These are phyloP conservation scores for Brachionus plicatilis DNA, from an alignment of 1,140 invertebrate species.

Conservation along the genomic window DNA sequence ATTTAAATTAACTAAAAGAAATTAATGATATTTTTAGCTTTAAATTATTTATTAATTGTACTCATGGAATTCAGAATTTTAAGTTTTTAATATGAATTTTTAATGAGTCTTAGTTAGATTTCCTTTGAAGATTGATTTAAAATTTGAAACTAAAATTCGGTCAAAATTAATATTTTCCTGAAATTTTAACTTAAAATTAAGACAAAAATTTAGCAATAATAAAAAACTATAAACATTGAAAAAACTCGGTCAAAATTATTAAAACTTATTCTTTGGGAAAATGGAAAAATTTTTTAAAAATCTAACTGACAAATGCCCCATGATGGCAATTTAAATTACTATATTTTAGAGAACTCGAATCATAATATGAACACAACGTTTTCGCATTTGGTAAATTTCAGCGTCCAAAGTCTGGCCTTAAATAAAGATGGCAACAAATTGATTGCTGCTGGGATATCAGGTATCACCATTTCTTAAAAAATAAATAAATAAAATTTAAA, in stretches of 20 bases:
- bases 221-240: background rate
- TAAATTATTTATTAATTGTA: too few relatives aligned
- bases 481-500: background rate
- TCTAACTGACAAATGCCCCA: background rate
- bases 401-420: background rate
- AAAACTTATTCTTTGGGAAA: background rate
- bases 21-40: too few relatives aligned
- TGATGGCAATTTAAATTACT: background rate
- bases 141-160: too few relatives aligned
- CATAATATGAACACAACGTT: background rate
- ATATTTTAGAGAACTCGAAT: background rate
- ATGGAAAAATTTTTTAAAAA: background rate
- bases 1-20: too few relatives aligned
- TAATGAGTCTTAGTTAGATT: too few relatives aligned
- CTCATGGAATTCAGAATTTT: too few relatives aligned
- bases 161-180: background rate
- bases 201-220: background rate
- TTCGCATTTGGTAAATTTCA: background rate
- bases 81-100: too few relatives aligned
- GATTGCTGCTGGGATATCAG: background rate
- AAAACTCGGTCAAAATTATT: background rate
- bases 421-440: background rate
- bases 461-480: background rate
- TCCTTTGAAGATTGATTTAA: too few relatives aligned
- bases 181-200: background rate